Conservation (phyloP, 1,140 invertebrate species). For the Bradysia coprophila region DNA sequence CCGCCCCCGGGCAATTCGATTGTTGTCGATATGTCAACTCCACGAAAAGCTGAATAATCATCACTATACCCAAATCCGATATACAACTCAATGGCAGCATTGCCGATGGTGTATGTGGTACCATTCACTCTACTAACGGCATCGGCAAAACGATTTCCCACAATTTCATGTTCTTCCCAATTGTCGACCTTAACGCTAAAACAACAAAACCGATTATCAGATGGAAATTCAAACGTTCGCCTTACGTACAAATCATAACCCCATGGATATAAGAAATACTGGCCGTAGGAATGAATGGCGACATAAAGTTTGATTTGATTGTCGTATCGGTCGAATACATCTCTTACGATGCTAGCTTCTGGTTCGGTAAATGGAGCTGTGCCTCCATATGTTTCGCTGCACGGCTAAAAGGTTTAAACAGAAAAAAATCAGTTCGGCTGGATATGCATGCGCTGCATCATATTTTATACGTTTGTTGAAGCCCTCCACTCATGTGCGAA, state of each 20-base stretch:
- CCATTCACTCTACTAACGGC: conserved; percentile 20
- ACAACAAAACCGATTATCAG: no score
- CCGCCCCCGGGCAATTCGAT: conserved; percentile 36
- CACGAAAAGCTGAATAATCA: conserved; percentile 31
- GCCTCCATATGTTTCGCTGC: conserved; percentile 52
- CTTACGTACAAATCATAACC: conserved; percentile 26
- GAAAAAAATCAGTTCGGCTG: not conserved
- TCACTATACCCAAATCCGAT: conserved; percentile 35
- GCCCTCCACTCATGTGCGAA: conserved; percentile 16
- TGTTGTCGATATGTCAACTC: conserved; percentile 39
- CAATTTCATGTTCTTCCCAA: conserved; percentile 13
- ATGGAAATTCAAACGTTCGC: not conserved
- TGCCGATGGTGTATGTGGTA: conserved; percentile 36
- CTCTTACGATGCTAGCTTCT: conserved; percentile 36
- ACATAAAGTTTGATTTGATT: conserved; percentile 32
- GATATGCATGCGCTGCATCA: no score
- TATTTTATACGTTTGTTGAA: not conserved
- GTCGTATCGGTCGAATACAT: conserved; percentile 27
- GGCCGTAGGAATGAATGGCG: conserved; percentile 34
- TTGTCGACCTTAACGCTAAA: conserved; percentile 18
- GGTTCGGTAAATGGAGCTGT: conserved; percentile 49
- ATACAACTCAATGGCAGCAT: conserved; percentile 30
- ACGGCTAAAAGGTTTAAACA: conserved; percentile 24
- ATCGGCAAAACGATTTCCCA: conserved; percentile 18
- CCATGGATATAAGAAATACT: conserved; percentile 37